Evolutionary conservation across 2,888 invertebrate genomes (phyloP), one percentile per base, ranked within the genome.

Genomic region (Entomobrya multifasciata): DNA sequence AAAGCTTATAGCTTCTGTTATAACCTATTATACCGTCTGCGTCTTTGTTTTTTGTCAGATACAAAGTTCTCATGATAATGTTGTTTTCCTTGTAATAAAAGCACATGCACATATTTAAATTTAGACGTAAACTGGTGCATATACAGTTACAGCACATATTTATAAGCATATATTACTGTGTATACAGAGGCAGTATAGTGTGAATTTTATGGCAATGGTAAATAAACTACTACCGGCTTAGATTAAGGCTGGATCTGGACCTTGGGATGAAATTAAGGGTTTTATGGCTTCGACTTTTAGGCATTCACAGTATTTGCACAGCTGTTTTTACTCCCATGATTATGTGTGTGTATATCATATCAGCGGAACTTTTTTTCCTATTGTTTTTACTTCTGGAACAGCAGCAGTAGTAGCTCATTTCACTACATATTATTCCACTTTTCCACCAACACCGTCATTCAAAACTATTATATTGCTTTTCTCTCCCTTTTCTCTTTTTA

Each of bases 261-360:
- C 82, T 82, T 74, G 74, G 70, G 76, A 82, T 67, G 70, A 84
- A 84, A 84, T 84, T 84, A 84, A 77, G 78, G 84, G 78, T 84
- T 84, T 84, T 84, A 84, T 84, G 76, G 60, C 78, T 78, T 84
- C 78, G 57, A 60, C 77, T 70, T 55, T 8, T 72, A 72, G 70
- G 85, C 85, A 85, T 78, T 85, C 70, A 78, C 55, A 65, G 85
- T 78, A 72, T 85, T 79, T 85, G 78, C 85, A 85, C 85, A 85
- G 85, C 85, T 85, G 85, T 79, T 85, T 72, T 78, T 17, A 25
- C 72, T 57, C 72, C 57, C 83, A 83, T 76, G 70, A 79, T 72
- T 78, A 60, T 76, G 20, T 57, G 20, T 55, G 36, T 36, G 20
- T 44, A n/a, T 17, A 6, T 4, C 6, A 25, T 72, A 72, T 49